Conservation (phyloP, 37 sponge, comb jelly and placozoan genomes). For the Lycopodina hypogea region DNA sequence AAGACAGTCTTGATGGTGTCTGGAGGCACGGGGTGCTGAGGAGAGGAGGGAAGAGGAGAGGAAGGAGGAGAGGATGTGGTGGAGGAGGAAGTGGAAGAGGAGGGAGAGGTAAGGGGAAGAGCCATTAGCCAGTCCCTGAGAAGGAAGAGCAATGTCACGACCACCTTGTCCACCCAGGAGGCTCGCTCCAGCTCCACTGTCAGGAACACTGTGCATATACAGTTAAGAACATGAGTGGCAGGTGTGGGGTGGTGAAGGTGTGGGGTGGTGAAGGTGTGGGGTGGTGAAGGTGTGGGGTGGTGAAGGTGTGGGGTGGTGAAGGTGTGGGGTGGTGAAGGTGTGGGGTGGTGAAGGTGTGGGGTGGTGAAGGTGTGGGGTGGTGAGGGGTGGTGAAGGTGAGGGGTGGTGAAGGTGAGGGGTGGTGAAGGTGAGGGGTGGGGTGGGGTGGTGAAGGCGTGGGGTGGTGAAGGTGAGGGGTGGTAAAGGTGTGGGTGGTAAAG, state of each 20-base stretch:
- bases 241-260: neutral
- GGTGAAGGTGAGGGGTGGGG: no score
- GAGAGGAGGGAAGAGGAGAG: neutral
- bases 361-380: no score
- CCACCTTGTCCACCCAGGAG: conserved; percentile 31
- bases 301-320: no score
- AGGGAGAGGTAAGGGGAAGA: conserved; percentile 25
- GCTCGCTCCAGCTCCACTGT: conserved; percentile 13
- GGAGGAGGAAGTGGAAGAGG: neutral
- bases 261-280: neutral
- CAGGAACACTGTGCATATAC: conserved; percentile 16
- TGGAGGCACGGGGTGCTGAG: neutral
- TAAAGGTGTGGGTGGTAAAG: no score
- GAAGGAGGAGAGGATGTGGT: neutral
- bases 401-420: no score
- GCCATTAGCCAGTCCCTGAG: conserved; percentile 72
- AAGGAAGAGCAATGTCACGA: conserved; percentile 53
- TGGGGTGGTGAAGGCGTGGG: no score
- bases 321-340: no score
- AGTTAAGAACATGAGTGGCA: no score
- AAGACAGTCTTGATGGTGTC: conserved; percentile 3
- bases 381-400: no score
- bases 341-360: no score
- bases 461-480: no score
- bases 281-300: neutral